Evolutionary conservation across 1,140 invertebrate species (phyloP).

Genomic region (Chironomus striatipennis): DNA sequence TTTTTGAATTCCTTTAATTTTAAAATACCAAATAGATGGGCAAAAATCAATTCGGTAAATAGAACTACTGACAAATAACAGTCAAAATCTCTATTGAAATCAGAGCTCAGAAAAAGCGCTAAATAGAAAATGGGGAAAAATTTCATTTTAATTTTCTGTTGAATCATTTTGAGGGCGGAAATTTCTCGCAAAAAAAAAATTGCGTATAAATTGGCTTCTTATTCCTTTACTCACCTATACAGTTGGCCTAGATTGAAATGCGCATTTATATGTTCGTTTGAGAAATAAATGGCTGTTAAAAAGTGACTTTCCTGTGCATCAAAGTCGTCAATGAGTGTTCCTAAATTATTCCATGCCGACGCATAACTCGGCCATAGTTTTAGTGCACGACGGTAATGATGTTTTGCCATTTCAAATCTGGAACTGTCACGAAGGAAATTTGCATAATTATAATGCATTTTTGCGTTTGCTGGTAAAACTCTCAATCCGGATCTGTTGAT

Average conservation of each 20-base stretch:
- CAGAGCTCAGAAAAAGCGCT: no score
- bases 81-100: no score
- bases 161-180: not conserved
- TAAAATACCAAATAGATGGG: no score
- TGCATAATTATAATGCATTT: slow-evolving; percentile 86
- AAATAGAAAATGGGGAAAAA: not conserved
- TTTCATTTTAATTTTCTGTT: not conserved
- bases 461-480: slow-evolving; percentile 75
- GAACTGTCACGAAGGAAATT: slow-evolving; percentile 74
- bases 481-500: slow-evolving; percentile 64
- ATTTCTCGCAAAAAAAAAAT: not conserved
- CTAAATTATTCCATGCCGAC: slow-evolving; percentile 83
- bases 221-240: slow-evolving; percentile 55
- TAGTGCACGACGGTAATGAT: slow-evolving; percentile 72
- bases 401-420: slow-evolving; percentile 57
- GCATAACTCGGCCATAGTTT: slow-evolving; percentile 80
- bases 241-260: slow-evolving; percentile 79
- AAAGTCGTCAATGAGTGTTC: slow-evolving; percentile 59
- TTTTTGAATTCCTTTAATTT: no score
- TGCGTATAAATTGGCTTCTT: not conserved
- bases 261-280: slow-evolving; percentile 70
- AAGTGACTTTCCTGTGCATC: slow-evolving; percentile 68
- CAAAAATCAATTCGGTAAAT: no score
- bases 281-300: slow-evolving; percentile 61
- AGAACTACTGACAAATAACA: no score